A percentile compares a stretch with the other conserved stretches of the same genome.
phyloP scores from a whole-genome alignment of 2,113 vertebrate genomes.

The Sylvilagus bachmani region DNA sequence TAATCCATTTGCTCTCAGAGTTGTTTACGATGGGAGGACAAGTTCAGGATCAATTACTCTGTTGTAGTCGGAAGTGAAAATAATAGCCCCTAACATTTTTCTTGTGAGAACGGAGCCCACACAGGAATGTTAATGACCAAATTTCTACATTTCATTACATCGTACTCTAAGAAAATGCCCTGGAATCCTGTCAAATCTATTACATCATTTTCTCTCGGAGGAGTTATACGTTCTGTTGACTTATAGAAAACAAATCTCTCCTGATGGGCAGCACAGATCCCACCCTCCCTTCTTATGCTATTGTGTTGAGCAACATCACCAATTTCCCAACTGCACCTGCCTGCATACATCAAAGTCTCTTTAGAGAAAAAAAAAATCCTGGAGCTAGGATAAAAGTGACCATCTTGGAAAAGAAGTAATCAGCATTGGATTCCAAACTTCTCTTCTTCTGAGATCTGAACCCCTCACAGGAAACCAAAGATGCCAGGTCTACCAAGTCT shows the following conservation, averaged over 20 bases:
- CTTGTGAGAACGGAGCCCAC: background rate
- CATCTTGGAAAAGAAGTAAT: background rate
- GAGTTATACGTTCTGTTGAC: background rate
- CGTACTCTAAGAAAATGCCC: background rate
- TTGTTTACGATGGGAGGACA: background rate
- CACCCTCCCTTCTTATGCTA: background rate
- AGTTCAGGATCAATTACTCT: background rate
- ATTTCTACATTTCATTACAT: slow-evolving; percentile 30
- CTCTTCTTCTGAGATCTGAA: background rate
- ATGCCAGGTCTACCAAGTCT: background rate
- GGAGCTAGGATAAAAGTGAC: background rate
- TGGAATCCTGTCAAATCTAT: slow-evolving; percentile 45
- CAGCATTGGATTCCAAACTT: background rate
- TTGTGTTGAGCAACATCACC: background rate
- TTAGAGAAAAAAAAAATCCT: background rate
- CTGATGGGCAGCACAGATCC: background rate
- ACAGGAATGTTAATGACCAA: background rate
- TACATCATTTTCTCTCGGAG: background rate
- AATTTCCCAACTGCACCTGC: background rate
- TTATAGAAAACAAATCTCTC: background rate
- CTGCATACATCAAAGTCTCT: background rate
- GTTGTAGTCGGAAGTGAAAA: background rate
- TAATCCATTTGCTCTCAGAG: background rate
- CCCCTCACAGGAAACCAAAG: background rate
- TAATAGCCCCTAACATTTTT: background rate